These are phyloP conservation scores for Iphiclides podalirius DNA, from an alignment of 2,888 invertebrate genomes.

Conservation along the genomic window DNA sequence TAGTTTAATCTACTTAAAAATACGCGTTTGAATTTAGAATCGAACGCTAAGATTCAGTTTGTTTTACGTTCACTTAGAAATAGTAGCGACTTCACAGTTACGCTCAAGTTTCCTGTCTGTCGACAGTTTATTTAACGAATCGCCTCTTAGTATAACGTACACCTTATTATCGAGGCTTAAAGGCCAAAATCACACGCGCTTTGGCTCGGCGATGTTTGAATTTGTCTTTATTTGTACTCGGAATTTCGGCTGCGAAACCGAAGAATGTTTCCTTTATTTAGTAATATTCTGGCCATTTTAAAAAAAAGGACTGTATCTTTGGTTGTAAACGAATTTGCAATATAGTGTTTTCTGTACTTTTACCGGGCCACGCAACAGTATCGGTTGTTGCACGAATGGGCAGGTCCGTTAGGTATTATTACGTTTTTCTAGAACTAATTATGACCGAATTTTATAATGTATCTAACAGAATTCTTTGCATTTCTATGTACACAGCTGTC, in stretches of 20 bases:
- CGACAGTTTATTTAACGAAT: slow-evolving; percentile 18
- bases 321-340: too few relatives aligned
- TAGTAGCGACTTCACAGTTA: slow-evolving; percentile 16
- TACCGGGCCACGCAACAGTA: too few relatives aligned
- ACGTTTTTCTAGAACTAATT: too few relatives aligned
- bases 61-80: slow-evolving; percentile 12
- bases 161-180: slow-evolving; percentile 1
- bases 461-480: too few relatives aligned
- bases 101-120: slow-evolving; percentile 26
- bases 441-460: too few relatives aligned
- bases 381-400: too few relatives aligned
- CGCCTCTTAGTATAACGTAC: slow-evolving; percentile 2
- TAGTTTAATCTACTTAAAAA: too few relatives aligned
- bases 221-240: slow-evolving; percentile 18
- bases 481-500: too few relatives aligned
- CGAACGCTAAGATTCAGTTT: background rate
- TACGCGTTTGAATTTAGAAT: slow-evolving; percentile 2
- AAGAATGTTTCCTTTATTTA: slow-evolving; percentile 27
- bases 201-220: slow-evolving; percentile 21
- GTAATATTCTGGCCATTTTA: slow-evolving; percentile 5
- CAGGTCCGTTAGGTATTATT: too few relatives aligned
- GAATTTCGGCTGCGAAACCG: slow-evolving; percentile 28
- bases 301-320: too few relatives aligned
- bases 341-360: too few relatives aligned
- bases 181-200: slow-evolving; percentile 9